Percentiles rank a stretch among this genome's conserved stretches.
phyloP scores from a whole-genome alignment of 2,888 invertebrate genomes.

The Polymixis lichenea region DNA sequence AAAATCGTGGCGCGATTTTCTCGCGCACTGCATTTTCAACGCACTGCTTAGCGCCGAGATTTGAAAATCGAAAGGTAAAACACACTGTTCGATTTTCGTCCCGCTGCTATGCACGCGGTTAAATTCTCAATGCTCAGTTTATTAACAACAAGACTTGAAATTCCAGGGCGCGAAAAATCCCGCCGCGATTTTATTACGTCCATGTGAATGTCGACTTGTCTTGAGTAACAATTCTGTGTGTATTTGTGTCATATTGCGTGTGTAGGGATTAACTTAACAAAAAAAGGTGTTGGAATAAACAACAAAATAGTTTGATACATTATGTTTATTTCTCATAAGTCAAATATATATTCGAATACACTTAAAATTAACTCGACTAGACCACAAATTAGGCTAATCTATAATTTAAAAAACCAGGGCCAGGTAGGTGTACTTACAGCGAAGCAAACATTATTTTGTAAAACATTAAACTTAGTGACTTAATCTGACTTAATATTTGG shows the following conservation, averaged over 20 bases:
- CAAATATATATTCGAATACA: slow-evolving; percentile 44
- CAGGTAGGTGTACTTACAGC: slow-evolving; percentile 23
- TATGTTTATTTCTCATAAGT: slow-evolving; percentile 29
- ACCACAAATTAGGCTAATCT: slow-evolving; percentile 70
- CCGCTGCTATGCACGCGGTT: too few relatives aligned
- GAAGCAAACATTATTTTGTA: slow-evolving; percentile 13
- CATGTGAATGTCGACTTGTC: too few relatives aligned
- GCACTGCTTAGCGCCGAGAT: too few relatives aligned
- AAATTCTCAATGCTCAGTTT: too few relatives aligned
- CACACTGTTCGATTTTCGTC: too few relatives aligned
- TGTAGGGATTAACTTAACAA: neutral
- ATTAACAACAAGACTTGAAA: too few relatives aligned
- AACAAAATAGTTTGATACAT: neutral
- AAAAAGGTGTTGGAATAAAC: slow-evolving; percentile 13
- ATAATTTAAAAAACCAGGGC: slow-evolving; percentile 43
- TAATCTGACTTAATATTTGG: slow-evolving; percentile 19
- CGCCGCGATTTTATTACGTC: too few relatives aligned
- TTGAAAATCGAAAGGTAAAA: too few relatives aligned
- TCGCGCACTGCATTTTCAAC: too few relatives aligned
- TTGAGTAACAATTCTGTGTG: neutral
- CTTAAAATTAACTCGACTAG: slow-evolving; percentile 70
- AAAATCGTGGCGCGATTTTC: too few relatives aligned
- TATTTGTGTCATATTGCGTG: neutral
- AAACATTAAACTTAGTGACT: slow-evolving; percentile 15
- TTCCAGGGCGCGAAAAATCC: too few relatives aligned